phyloP scores from a whole-genome alignment of 2,113 vertebrate species.

The Spilogale gracilis region DNA sequence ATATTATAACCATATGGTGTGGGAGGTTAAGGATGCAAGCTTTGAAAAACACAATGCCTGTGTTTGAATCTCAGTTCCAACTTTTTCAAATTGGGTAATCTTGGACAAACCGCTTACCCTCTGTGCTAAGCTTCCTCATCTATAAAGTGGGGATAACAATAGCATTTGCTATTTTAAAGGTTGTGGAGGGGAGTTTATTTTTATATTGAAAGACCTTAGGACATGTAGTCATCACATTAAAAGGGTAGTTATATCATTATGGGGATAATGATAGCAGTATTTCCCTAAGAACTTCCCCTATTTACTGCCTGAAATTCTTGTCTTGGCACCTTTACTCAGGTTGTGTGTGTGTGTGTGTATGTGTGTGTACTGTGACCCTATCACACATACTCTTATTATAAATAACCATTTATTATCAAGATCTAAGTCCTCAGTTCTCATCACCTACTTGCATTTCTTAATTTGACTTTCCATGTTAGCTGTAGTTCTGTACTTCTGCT shows the following conservation, averaged over 20 bases:
- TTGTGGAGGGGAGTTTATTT: not conserved
- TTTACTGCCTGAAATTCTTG: not conserved
- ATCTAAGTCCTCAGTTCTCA: not conserved
- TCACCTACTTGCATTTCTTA: not conserved
- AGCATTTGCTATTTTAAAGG: slow-evolving; percentile 30
- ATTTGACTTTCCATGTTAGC: not conserved
- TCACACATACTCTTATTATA: not conserved
- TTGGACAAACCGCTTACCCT: not conserved
- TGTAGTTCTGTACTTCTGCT: not conserved
- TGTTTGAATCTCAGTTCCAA: not conserved
- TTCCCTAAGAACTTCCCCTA: not conserved
- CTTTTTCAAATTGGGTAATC: slow-evolving; percentile 17
- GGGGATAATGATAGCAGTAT: not conserved
- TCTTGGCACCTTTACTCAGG: not conserved
- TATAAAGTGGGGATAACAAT: not conserved
- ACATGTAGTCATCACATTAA: not conserved
- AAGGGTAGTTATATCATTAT: not conserved
- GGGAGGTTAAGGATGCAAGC: not conserved
- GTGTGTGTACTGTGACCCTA: not conserved
- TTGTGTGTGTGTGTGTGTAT: no score
- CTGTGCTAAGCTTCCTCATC: not conserved
- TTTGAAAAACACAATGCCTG: slow-evolving; percentile 44
- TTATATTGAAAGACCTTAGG: not conserved
- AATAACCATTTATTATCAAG: not conserved
- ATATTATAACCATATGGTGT: slow-evolving; percentile 64